Percentiles rank a stretch among this genome's conserved stretches.
phyloP scores from a whole-genome alignment of 2,113 vertebrate genomes.

The Cavia porcellus region DNA sequence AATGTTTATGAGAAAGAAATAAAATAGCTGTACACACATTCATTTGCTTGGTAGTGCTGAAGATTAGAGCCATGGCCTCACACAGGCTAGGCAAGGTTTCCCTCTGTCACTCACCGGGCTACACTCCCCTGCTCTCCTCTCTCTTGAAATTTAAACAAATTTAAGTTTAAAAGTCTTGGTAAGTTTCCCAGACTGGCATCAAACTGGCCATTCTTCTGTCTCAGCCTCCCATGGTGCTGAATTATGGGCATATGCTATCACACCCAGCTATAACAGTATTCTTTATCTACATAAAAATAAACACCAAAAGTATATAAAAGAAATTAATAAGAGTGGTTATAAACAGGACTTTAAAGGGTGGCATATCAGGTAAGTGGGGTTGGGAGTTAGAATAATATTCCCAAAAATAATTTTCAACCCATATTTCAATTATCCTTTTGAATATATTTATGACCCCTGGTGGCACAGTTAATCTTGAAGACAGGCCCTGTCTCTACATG shows the following conservation, averaged over 20 bases:
- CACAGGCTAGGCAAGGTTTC: not conserved
- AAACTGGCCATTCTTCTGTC: not conserved
- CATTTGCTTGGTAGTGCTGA: not conserved
- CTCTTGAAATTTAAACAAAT: not conserved
- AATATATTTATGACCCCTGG: not conserved
- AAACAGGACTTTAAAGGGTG: not conserved
- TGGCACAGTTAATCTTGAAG: not conserved
- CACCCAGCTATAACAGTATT: not conserved
- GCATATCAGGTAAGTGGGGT: not conserved
- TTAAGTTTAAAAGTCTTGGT: not conserved
- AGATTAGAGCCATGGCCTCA: not conserved
- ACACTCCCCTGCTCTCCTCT: not conserved
- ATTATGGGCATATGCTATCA: not conserved
- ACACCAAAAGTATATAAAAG: not conserved
- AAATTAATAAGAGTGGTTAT: not conserved
- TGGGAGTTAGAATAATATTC: not conserved
- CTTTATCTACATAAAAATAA: not conserved
- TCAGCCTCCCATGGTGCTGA: not conserved
- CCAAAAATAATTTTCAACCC: not conserved
- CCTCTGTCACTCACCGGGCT: not conserved
- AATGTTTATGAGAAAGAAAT: not conserved
- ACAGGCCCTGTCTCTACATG: not conserved
- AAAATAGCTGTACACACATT: not conserved
- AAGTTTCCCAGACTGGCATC: not conserved
- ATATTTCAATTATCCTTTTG: not conserved